These are phyloP conservation scores for Notechis scutatus DNA, from an alignment of 2,113 vertebrate genomes.

Conservation along the genomic window DNA sequence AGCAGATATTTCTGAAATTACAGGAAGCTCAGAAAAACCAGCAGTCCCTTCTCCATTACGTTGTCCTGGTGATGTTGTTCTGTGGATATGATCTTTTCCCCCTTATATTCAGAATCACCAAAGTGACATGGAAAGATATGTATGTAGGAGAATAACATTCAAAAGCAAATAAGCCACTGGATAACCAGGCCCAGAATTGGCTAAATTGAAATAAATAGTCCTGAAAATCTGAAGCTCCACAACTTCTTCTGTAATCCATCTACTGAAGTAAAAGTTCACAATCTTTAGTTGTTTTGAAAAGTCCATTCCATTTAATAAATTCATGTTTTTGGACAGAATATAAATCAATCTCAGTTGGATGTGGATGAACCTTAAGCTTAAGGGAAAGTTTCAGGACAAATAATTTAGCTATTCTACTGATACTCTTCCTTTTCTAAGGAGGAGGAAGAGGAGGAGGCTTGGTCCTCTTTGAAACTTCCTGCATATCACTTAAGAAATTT, in stretches of 20 bases:
- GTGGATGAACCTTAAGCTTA: background rate
- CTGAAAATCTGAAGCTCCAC: background rate
- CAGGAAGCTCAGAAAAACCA: background rate
- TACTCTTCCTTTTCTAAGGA: background rate
- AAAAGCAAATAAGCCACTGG: background rate
- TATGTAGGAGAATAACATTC: background rate
- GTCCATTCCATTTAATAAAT: background rate
- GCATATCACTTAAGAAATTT: background rate
- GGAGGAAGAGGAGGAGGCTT: background rate
- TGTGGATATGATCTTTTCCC: background rate
- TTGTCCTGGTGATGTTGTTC: background rate
- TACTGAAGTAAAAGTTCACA: background rate
- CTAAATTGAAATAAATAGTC: background rate
- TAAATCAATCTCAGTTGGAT: background rate
- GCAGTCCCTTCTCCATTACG: background rate
- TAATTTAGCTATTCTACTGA: background rate
- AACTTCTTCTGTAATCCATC: background rate
- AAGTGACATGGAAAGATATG: background rate
- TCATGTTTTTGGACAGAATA: background rate
- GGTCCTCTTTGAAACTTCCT: background rate
- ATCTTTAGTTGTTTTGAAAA: background rate
- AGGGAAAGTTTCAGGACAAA: background rate
- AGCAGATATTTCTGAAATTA: constrained; percentile 47
- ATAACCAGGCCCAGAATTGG: too few relatives aligned
- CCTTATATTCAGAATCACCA: background rate